Evolutionary conservation across 2,113 vertebrate species (phyloP).

Genomic region (Siniperca knerii): DNA sequence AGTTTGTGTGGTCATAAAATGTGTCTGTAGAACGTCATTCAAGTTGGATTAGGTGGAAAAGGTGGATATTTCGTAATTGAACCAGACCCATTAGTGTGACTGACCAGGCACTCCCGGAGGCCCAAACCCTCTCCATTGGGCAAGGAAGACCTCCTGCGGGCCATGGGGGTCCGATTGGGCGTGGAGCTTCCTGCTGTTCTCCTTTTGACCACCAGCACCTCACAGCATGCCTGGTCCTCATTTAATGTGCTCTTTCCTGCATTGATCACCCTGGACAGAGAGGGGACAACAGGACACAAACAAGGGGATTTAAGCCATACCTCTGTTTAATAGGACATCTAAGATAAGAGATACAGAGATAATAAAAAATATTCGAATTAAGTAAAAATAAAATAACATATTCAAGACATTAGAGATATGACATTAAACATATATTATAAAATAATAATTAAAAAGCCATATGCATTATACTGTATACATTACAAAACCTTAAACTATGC

Average conservation of each 20-base stretch:
- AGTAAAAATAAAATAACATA: background rate
- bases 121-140: slow-evolving; percentile 93
- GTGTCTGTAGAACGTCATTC: background rate
- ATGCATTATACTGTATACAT: background rate
- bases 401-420: background rate
- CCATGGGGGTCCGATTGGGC: slow-evolving; percentile 86
- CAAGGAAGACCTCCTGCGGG: slow-evolving; percentile 91
- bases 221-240: slow-evolving; percentile 98
- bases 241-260: slow-evolving; percentile 97
- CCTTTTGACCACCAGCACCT: slow-evolving; percentile 92
- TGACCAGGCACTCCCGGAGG: slow-evolving; percentile 88
- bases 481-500: no score
- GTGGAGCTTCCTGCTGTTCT: slow-evolving; percentile 85
- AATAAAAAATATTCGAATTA: background rate
- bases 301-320: background rate
- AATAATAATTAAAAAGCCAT: background rate
- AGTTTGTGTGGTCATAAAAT: background rate
- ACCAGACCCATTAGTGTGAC: slow-evolving; percentile 43
- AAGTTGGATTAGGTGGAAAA: no score
- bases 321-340: background rate
- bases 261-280: slow-evolving; percentile 92
- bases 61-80: background rate
- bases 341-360: background rate
- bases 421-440: no score
- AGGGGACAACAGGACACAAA: background rate